These are phyloP conservation scores for Jacana jacana DNA, from an alignment of 2,113 vertebrate genomes.

Conservation along the genomic window DNA sequence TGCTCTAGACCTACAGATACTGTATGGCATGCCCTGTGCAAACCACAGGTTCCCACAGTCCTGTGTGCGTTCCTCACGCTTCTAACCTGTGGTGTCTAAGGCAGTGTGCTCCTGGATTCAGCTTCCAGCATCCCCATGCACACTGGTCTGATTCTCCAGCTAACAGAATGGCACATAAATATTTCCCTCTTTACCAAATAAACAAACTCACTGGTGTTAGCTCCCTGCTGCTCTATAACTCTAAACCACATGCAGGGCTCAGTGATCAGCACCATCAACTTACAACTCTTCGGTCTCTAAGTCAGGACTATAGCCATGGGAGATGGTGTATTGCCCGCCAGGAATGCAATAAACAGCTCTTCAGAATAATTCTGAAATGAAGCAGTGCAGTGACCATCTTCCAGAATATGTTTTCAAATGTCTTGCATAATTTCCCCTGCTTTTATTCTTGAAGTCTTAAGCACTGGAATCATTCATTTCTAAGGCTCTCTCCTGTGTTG, in stretches of 20 bases:
- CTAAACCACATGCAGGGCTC: background rate
- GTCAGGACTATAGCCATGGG: background rate
- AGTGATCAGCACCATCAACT: background rate
- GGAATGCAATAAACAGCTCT: background rate
- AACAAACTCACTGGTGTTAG: background rate
- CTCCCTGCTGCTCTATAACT: background rate
- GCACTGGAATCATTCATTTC: background rate
- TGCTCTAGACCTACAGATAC: background rate
- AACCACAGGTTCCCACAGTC: background rate
- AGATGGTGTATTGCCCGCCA: background rate
- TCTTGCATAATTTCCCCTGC: background rate
- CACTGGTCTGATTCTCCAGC: background rate
- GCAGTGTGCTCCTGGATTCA: background rate
- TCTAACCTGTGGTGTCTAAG: background rate
- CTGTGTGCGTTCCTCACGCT: accelerated
- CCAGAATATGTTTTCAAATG: background rate
- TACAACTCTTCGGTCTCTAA: background rate
- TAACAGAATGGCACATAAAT: background rate
- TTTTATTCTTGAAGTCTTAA: background rate
- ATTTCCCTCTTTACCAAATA: background rate
- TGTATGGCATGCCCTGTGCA: background rate
- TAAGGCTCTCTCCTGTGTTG: background rate
- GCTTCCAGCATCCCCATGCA: background rate
- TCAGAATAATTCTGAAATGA: background rate
- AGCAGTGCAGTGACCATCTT: background rate